Evolutionary conservation across 2,797 vertebrate genomes (phyloP), one percentile per base, ranked within the genome.

Genomic region (Anguilla anguilla): DNA sequence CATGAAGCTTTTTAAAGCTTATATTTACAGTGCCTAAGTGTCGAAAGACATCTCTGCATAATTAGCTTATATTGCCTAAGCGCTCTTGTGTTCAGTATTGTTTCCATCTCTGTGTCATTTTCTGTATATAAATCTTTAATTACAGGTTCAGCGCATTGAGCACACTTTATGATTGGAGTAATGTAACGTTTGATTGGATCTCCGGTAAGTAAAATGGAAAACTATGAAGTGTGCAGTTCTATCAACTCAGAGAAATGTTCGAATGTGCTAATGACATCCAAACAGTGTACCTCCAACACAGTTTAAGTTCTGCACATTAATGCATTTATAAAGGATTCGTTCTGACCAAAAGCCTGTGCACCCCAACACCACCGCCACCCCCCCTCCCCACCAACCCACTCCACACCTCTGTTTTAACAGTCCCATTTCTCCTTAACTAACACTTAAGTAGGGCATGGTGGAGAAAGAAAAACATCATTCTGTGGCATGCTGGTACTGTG

Each of bases 401-500:
- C 19, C 57, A n/a, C 86, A 46, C 83, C 83, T 35, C 83, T 72
- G 55, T 87, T 69, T 83, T 25, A 25, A 59, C 64, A 69, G 90
- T 89, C 93, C 86, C 90, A 90, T 90, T 91, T 91, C 90, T 87
- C 86, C 90, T 35, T 35, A 35, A 35, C 35, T 84, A 92, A 94
- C 93, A 94, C 91, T 94, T 94, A 96, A 96, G 94, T 95, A 95
- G 95, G 94, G 92, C 95, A 96, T 91, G 90, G 90, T 74, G 69
- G 87, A 92, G 94, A 95, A 94, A 93, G 91, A 92, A 89, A 81
- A 92, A 91, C 94, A 93, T 94, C 94, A 96, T 94, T 91, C 94
- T 91, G 91, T 91, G 95, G 94, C 94, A 92, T 94, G 96, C 96
- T 97, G 96, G 95, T 94, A 89, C 95, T 96, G 96, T 95, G 96